These are phyloP conservation scores for Apotomis betuletana DNA, from an alignment of 2,888 invertebrate species.

Conservation along the genomic window DNA sequence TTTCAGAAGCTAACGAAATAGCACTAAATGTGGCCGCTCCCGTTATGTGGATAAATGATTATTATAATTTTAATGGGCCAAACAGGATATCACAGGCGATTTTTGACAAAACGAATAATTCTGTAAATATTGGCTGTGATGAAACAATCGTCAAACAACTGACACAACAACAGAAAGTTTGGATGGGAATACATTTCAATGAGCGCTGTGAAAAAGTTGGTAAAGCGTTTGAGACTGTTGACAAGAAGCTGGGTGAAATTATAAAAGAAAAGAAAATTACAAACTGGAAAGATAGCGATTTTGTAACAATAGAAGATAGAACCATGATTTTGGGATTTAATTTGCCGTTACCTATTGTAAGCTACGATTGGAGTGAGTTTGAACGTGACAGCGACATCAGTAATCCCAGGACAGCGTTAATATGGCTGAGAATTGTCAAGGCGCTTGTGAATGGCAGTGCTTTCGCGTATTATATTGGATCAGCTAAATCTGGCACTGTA, in stretches of 20 bases:
- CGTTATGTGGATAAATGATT: constrained; percentile 63
- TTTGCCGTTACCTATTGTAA: constrained; percentile 1
- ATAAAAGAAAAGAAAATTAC: constrained; percentile 43
- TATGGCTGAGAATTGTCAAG: constrained; percentile 14
- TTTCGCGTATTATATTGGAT: not conserved
- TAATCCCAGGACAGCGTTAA: not conserved
- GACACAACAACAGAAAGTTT: constrained; percentile 9
- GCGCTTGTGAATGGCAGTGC: constrained; percentile 34
- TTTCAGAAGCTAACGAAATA: constrained; percentile 62
- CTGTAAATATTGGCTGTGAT: too few relatives aligned
- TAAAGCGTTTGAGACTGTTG: constrained; percentile 4
- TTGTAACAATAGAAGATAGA: constrained; percentile 7
- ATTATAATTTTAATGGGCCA: constrained; percentile 57
- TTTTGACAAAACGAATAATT: constrained; percentile 31
- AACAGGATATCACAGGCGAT: constrained; percentile 43
- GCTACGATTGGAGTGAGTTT: constrained; percentile 4
- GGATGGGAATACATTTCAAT: constrained; percentile 24
- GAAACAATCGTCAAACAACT: not conserved
- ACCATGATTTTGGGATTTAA: constrained; percentile 12
- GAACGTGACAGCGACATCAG: not conserved
- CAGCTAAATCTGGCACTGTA: not conserved
- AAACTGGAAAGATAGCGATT: constrained; percentile 1
- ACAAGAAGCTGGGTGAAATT: constrained; percentile 36
- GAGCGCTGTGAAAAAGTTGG: constrained; percentile 22
- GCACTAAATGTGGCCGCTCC: constrained; percentile 45